Conservation (phyloP, 2,888 invertebrate species). For the Cheilosia vernalis region DNA sequence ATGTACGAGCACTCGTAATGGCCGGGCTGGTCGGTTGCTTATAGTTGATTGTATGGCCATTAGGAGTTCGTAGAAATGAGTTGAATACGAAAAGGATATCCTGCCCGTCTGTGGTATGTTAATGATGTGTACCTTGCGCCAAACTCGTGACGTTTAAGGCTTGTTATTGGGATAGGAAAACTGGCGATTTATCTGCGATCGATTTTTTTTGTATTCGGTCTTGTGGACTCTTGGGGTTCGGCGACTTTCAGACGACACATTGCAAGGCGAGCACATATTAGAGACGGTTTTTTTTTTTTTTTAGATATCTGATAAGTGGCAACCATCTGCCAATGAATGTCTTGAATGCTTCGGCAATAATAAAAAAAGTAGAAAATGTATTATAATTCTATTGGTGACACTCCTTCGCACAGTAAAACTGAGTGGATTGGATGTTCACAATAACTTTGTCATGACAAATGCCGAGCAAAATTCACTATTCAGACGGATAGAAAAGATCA, state of each 20-base stretch:
- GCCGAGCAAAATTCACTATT: too few species aligned
- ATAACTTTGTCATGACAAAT: too few species aligned
- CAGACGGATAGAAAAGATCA: too few species aligned
- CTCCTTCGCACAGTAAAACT: too few species aligned
- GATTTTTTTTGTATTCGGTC: constrained; percentile 2
- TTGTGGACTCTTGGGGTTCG: background rate
- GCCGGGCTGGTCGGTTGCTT: background rate
- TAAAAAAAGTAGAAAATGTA: too few species aligned
- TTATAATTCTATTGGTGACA: too few species aligned
- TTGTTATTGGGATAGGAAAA: constrained; percentile 57
- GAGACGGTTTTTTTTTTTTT: too few species aligned
- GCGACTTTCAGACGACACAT: constrained; percentile 40
- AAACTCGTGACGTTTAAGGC: constrained; percentile 69
- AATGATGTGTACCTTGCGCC: constrained; percentile 72
- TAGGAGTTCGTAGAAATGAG: constrained; percentile 73
- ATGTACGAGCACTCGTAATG: constrained; percentile 34
- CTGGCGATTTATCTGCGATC: constrained; percentile 67
- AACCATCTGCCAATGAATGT: too few species aligned
- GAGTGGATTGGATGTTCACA: too few species aligned
- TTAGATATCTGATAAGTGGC: too few species aligned
- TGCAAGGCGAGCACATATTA: too few species aligned
- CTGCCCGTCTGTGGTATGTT: constrained; percentile 69
- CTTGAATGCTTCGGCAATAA: too few species aligned
- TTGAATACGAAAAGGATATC: constrained; percentile 65
- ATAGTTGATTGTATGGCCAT: constrained; percentile 53